phyloP scores from a whole-genome alignment of 2,113 vertebrate species.

The Antechinus stuartii region DNA sequence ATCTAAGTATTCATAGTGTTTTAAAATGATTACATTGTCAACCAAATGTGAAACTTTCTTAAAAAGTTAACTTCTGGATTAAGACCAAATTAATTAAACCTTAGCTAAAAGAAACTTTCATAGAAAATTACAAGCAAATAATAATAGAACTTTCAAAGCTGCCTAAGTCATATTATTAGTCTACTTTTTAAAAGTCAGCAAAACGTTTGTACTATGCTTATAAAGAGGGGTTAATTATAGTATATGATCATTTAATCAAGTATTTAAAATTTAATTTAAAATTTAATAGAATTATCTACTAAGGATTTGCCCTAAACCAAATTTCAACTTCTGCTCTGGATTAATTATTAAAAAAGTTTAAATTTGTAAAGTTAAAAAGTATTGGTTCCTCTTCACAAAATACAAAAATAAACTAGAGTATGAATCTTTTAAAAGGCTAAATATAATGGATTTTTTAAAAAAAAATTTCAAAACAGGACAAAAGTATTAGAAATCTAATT shows the following conservation, averaged over 20 bases:
- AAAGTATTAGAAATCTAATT: conserved; percentile 13
- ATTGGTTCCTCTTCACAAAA: not conserved
- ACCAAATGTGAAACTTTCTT: conserved; percentile 22
- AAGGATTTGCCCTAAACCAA: not conserved
- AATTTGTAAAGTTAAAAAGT: not conserved
- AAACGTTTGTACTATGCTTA: not conserved
- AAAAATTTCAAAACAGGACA: not conserved
- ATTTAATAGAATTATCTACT: not conserved
- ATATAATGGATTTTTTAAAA: not conserved
- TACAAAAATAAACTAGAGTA: not conserved
- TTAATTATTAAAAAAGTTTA: not conserved
- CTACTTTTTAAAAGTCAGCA: not conserved
- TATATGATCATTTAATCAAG: conserved; percentile 9
- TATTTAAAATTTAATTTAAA: not conserved
- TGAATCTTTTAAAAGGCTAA: not conserved
- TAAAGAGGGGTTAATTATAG: conserved; percentile 7
- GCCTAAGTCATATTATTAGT: not conserved
- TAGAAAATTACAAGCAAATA: conserved; percentile 1
- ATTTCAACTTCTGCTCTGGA: not conserved
- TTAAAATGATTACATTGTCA: conserved; percentile 33
- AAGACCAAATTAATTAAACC: conserved; percentile 18
- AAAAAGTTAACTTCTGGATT: conserved; percentile 25
- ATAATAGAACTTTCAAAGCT: conserved; percentile 20
- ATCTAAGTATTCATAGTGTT: not conserved
- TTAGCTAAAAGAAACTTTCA: not conserved